A percentile compares a stretch with the other conserved stretches of the same genome.
These are phyloP conservation scores for Spheniscus humboldti DNA, from an alignment of 2,797 vertebrate species.

Conservation along the genomic window DNA sequence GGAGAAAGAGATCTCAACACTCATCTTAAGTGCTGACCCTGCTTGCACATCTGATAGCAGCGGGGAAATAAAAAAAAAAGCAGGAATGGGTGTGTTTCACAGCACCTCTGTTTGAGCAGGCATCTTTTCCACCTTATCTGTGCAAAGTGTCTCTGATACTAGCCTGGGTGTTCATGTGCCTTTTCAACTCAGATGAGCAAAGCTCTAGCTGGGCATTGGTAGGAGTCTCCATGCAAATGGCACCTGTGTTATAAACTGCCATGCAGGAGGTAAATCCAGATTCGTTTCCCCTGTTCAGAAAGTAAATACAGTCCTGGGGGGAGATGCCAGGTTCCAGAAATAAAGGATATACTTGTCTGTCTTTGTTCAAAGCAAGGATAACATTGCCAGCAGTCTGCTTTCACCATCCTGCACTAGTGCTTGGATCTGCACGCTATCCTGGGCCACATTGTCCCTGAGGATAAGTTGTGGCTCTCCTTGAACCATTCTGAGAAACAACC, in stretches of 20 bases:
- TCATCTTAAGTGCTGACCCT: background rate
- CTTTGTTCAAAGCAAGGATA: background rate
- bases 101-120: background rate
- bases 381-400: background rate
- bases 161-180: background rate
- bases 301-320: background rate
- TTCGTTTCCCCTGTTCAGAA: background rate
- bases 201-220: background rate
- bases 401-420: background rate
- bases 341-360: background rate
- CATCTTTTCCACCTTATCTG: background rate
- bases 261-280: background rate
- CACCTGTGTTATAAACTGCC: background rate
- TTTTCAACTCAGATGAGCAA: background rate
- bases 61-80: background rate
- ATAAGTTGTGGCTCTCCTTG: background rate
- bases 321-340: background rate
- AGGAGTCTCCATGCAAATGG: background rate
- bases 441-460: background rate
- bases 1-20: background rate
- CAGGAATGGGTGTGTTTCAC: background rate
- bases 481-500: background rate
- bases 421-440: accelerated
- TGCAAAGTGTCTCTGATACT: background rate
- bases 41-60: background rate